Percentiles rank a stretch among this genome's conserved stretches.
Conservation (phyloP, 1,140 invertebrate species). For the Yoshiicerus persimilis region DNA sequence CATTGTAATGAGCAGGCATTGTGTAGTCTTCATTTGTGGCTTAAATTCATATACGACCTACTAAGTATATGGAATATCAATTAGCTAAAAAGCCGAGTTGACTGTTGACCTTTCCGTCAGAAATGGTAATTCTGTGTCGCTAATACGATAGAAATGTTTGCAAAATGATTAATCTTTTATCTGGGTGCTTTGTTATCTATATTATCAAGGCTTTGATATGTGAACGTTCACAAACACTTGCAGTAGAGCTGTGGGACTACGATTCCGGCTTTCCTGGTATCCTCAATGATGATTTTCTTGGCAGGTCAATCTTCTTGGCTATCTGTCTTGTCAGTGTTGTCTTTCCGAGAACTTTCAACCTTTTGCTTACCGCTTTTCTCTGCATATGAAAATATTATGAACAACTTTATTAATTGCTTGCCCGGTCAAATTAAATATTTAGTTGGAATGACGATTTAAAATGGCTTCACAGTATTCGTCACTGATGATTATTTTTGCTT, state of each 20-base stretch:
- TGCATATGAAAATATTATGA: slow-evolving; percentile 3
- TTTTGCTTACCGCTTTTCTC: background rate
- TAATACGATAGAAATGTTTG: background rate
- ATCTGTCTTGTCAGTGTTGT: background rate
- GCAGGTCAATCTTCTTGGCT: slow-evolving; percentile 63
- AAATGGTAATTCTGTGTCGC: background rate
- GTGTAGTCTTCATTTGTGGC: background rate
- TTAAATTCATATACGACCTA: no score
- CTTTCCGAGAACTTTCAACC: background rate
- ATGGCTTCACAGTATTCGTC: background rate
- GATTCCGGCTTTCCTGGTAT: slow-evolving; percentile 76
- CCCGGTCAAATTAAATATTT: background rate
- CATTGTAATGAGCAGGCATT: no score
- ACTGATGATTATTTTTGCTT: background rate
- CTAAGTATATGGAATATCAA: no score
- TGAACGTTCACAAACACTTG: slow-evolving; percentile 53
- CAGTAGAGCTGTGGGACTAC: slow-evolving; percentile 79
- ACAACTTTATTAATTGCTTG: background rate
- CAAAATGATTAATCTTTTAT: background rate
- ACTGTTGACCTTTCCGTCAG: background rate
- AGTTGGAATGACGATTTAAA: no score
- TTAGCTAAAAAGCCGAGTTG: no score
- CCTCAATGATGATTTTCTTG: slow-evolving; percentile 76
- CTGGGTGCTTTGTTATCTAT: background rate
- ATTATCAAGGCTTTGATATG: slow-evolving; percentile 16